Evolutionary conservation across 2,113 vertebrate species (phyloP).

Genomic region (Vombatus ursinus): DNA sequence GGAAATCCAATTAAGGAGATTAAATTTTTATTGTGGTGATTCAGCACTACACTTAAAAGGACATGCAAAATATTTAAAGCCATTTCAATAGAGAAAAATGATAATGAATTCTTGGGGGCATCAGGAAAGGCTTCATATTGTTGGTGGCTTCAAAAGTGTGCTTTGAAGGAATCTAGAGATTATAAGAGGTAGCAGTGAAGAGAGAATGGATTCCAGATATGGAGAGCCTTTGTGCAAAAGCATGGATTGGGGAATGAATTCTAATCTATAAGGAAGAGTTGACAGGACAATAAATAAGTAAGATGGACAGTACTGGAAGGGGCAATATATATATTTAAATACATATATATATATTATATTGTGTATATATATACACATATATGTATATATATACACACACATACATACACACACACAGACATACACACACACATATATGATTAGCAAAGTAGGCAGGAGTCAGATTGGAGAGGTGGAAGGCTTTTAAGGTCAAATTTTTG

Average conservation of each 20-base stretch:
- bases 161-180: neutral
- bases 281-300: neutral
- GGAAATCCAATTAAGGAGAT: neutral
- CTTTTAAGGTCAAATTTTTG: neutral
- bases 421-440: neutral
- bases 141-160: neutral
- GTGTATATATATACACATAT: neutral
- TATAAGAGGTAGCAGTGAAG: neutral
- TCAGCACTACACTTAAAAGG: neutral
- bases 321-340: neutral
- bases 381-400: neutral
- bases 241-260: neutral
- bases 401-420: too few relatives aligned
- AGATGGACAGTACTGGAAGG: neutral
- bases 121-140: neutral
- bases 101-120: neutral
- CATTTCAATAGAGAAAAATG: neutral
- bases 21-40: neutral
- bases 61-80: neutral
- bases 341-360: too few relatives aligned
- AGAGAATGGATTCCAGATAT: neutral
- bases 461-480: neutral
- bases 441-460: neutral
- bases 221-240: neutral
- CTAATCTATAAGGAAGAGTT: neutral